phyloP scores from a whole-genome alignment of 2,888 invertebrate genomes.

The Eristalis intricaria region DNA sequence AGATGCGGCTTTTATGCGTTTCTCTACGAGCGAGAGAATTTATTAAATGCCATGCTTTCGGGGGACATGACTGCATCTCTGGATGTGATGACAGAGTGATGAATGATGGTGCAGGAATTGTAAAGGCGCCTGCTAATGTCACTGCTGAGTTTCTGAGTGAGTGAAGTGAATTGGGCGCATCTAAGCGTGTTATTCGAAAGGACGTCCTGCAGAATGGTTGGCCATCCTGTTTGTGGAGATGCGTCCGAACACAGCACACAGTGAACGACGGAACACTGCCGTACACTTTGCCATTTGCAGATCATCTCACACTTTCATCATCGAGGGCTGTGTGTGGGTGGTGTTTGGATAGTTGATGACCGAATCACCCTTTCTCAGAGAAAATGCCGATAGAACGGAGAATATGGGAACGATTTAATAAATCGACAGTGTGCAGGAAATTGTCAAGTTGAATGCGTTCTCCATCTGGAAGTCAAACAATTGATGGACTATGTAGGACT shows the following conservation, averaged over 20 bases:
- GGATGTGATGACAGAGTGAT: not conserved
- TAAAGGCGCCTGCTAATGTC: not conserved
- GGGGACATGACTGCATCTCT: not conserved
- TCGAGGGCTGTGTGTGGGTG: not conserved
- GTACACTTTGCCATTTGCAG: not conserved
- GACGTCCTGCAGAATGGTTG: not conserved
- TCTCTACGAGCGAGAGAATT: not conserved
- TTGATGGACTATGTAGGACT: too few relatives aligned
- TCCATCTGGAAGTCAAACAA: too few relatives aligned
- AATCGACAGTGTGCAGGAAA: too few relatives aligned
- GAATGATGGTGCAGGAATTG: not conserved
- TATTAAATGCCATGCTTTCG: not conserved
- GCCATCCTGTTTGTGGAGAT: not conserved
- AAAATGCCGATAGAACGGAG: too few relatives aligned
- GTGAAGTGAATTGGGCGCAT: not conserved
- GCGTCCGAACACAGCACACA: not conserved
- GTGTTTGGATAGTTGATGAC: too few relatives aligned
- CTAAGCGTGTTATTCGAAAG: not conserved
- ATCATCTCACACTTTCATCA: not conserved
- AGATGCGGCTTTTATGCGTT: not conserved
- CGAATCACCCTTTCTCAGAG: too few relatives aligned
- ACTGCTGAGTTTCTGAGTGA: not conserved
- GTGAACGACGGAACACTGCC: not conserved
- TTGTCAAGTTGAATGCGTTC: too few relatives aligned
- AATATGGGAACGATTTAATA: too few relatives aligned